A percentile compares a stretch with the other conserved stretches of the same genome.
These are phyloP conservation scores for Cetoscarus ocellatus DNA, from an alignment of 2,797 vertebrate species.

Conservation along the genomic window DNA sequence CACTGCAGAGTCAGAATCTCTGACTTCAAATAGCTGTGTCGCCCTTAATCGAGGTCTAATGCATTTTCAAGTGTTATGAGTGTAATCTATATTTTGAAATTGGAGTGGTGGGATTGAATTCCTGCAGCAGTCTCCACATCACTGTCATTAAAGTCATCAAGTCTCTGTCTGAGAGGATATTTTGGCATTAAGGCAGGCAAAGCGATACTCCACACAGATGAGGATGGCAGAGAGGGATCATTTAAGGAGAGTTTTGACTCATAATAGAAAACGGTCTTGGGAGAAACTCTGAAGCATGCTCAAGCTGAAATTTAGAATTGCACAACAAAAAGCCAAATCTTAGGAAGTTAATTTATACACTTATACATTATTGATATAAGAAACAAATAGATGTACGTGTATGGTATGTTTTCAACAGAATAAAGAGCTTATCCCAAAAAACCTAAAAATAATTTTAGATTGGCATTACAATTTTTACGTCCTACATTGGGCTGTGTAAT, in stretches of 20 bases:
- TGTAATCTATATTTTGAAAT: slow-evolving; percentile 24
- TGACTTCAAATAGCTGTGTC: slow-evolving; percentile 9
- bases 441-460: no score
- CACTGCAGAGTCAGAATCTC: slow-evolving; percentile 25
- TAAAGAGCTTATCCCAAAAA: no score
- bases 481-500: no score
- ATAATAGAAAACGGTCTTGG: slow-evolving; percentile 1
- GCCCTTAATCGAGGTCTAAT: slow-evolving; percentile 29
- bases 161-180: slow-evolving; percentile 14
- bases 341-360: no score
- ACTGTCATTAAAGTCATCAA: background rate
- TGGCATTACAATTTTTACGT: no score
- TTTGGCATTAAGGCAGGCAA: slow-evolving; percentile 9
- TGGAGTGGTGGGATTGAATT: slow-evolving; percentile 4
- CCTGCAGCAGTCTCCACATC: slow-evolving; percentile 10
- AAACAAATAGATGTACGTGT: no score
- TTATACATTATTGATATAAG: no score
- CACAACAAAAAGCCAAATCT: no score
- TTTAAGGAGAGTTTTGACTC: slow-evolving; percentile 2
- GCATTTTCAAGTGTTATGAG: slow-evolving; percentile 33
- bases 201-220: background rate
- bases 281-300: slow-evolving; percentile 4
- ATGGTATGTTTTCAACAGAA: no score
- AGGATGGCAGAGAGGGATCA: background rate
- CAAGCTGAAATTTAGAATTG: no score